Conservation (phyloP, 2,797 vertebrate species). For the Spea hammondii region DNA sequence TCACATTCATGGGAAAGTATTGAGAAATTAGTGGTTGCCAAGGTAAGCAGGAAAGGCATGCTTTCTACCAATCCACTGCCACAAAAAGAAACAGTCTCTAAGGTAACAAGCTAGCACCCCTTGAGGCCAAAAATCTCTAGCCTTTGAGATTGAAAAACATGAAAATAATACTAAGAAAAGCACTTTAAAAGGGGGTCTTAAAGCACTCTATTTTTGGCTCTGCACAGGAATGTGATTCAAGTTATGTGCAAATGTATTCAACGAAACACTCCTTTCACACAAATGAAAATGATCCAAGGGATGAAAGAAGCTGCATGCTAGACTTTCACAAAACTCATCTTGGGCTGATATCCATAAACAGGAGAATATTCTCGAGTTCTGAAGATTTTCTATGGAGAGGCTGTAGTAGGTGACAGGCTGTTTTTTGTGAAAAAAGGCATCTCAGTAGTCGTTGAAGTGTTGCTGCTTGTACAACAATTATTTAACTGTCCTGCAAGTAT, state of each 20-base stretch:
- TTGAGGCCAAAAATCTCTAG: conserved; percentile 65
- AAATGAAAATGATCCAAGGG: conserved; percentile 58
- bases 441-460: not conserved
- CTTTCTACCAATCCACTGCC: conserved; percentile 65
- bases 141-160: conserved; percentile 62
- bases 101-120: conserved; percentile 69
- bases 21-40: conserved; percentile 70
- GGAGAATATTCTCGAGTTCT: conserved; percentile 54
- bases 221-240: conserved; percentile 58
- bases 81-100: conserved; percentile 71
- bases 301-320: conserved; percentile 52
- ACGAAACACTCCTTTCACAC: conserved; percentile 54
- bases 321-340: conserved; percentile 56
- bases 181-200: conserved; percentile 53
- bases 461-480: not conserved
- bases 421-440: not conserved
- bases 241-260: conserved; percentile 55
- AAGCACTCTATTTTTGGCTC: conserved; percentile 62
- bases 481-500: conserved; percentile 11
- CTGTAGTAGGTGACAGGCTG: not conserved
- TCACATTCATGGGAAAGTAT: conserved; percentile 75
- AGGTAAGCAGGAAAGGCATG: conserved; percentile 78
- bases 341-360: conserved; percentile 49
- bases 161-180: conserved; percentile 63
- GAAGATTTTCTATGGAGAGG: conserved; percentile 20